Evolutionary conservation across 2,797 vertebrate species (phyloP).

Genomic region (Periparus ater): DNA sequence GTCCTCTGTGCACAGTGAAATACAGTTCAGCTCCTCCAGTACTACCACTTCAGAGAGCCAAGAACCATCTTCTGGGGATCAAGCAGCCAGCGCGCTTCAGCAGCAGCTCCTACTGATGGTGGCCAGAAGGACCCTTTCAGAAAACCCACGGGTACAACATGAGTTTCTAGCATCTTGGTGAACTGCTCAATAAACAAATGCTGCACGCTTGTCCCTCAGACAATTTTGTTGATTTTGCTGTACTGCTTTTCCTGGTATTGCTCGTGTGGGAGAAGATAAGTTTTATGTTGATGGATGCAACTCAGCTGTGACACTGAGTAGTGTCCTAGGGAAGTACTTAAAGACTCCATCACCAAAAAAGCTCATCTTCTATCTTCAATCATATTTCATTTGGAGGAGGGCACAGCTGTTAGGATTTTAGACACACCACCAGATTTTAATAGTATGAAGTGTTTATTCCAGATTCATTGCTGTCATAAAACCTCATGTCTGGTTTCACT

Average conservation of each 20-base stretch:
- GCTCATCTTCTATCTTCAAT: background rate
- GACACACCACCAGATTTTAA: background rate
- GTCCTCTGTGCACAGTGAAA: slow-evolving; percentile 61
- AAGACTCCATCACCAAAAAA: background rate
- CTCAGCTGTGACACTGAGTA: background rate
- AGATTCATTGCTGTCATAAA: background rate
- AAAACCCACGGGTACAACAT: slow-evolving; percentile 69
- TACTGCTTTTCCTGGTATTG: background rate
- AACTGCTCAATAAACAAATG: background rate
- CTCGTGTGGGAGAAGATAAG: background rate
- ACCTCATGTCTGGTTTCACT: background rate
- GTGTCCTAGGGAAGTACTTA: background rate
- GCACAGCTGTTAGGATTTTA: slow-evolving; percentile 13
- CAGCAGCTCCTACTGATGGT: slow-evolving; percentile 78
- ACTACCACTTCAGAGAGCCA: slow-evolving; percentile 77
- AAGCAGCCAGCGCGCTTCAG: slow-evolving; percentile 70
- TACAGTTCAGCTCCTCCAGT: slow-evolving; percentile 74
- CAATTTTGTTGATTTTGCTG: background rate
- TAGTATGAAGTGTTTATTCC: background rate
- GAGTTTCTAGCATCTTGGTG: background rate
- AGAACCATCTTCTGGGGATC: slow-evolving; percentile 72
- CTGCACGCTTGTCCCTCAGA: background rate
- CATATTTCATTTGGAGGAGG: background rate
- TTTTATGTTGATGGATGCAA: slow-evolving; percentile 1
- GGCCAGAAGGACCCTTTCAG: slow-evolving; percentile 74